Evolutionary conservation across 1,140 invertebrate genomes (phyloP).

Genomic region (Wiebesia pumilae): DNA sequence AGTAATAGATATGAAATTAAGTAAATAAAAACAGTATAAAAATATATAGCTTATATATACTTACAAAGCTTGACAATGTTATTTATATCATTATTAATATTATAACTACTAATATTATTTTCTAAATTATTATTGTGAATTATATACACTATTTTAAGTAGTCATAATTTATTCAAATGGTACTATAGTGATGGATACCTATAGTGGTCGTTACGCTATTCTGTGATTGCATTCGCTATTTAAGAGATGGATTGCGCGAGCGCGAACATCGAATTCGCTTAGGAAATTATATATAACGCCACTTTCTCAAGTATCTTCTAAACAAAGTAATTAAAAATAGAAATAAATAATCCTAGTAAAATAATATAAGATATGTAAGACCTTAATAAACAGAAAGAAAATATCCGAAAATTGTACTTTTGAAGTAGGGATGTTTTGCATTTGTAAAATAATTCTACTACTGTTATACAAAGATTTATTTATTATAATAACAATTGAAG

Average conservation of each 20-base stretch:
- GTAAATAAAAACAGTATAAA: neutral
- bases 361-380: neutral
- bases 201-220: constrained; percentile 65
- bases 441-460: neutral
- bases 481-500: neutral
- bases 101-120: constrained; percentile 12
- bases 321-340: neutral
- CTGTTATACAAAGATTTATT: neutral
- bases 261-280: constrained; percentile 45
- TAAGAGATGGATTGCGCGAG: constrained; percentile 44
- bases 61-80: constrained; percentile 18
- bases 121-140: constrained; percentile 30
- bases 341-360: neutral
- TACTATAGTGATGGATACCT: constrained; percentile 55
- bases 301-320: neutral
- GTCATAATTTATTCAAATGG: constrained; percentile 33
- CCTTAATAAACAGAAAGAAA: neutral
- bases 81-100: constrained; percentile 17
- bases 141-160: constrained; percentile 13
- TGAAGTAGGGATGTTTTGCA: neutral
- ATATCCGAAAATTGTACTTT: neutral
- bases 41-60: constrained; percentile 25
- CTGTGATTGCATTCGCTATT: constrained; percentile 67
- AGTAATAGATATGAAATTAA: constrained; percentile 12
- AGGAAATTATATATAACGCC: constrained; percentile 22